Evolutionary conservation across 2,113 vertebrate species (phyloP), one percentile per base, ranked within the genome.

Genomic region (Oxyura jamaicensis): DNA sequence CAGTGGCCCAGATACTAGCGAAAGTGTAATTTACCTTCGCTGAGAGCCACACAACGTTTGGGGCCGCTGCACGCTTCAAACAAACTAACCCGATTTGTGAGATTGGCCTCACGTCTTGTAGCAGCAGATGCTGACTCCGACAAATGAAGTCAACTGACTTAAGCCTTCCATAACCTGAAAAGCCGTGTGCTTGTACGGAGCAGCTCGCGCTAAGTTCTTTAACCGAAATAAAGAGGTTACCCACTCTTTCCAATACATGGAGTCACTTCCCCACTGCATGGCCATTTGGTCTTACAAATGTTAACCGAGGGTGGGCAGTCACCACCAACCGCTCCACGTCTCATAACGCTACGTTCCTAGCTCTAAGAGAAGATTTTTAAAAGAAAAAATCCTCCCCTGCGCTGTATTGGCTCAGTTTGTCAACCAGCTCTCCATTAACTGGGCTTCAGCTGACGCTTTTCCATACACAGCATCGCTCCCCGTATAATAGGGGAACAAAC

Each of bases 71-170:
- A 16, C 0, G 1, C 52, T 60, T 63, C 73, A 75, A 66, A 33
- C 52, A 14, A 82, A 69, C 72, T 41, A 78, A 94, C 53, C 25
- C 5, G 0, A 42, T 73, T 80, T 56, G 46, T 74, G 33, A 33
- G 75, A 74, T 0, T 17, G 31, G 50, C 8, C 74, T 63, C 29
- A 50, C 55, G 52, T 66, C 79, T 79, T 79, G 59, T 14, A 46
- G 87, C 35, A 93, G 75, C 79, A 90, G 85, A 83, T 74, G 76
- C 68, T 0, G 0, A n/a, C 42, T 33, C 73, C 31, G 63, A 58
- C 44, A 80, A 83, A 88, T 71, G 80, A 90, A 95, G 53, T 58
- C 72, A 69, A 86, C 46, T 88, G 67, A 59, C 63, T 90, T 44
- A 95, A 90, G 63, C 52, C 86, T 83, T 83, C 44, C 25, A 35